Base-by-base conservation (phyloP, 1,140 invertebrate species). In the Atta cephalotes region DNA sequence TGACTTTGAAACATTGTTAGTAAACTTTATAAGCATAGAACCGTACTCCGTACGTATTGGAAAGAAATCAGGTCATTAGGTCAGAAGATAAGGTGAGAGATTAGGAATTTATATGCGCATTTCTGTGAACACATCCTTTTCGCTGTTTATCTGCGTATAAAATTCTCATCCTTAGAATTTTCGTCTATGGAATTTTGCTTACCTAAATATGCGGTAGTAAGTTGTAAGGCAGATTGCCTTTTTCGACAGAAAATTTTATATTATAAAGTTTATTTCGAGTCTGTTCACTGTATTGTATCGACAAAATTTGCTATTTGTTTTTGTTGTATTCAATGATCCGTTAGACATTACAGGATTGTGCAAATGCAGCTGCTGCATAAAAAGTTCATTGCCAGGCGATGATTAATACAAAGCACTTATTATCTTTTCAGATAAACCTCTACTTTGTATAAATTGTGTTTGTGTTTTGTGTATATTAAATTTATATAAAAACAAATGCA, bases 71-170 rank as follows among this genome's bases (percentile, higher is more conserved):
- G 16, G 31, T 77, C 21, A 45, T 25, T 25, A 2, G 28, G 28
- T 77, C 53, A 21, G 14, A 62, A 77, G 35, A 62, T 77, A 77
- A 62, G 2, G 35, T 39, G 2, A 62, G 56, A 77, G 56, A 39
- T 77, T 77, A 56, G 53, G 39, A 60, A 39, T 39, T 39, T 25
- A 45, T 5, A 12, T 9, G 14, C 28, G 5, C 21, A 9, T 77
- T 25, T n/a, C 74, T 60, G 25, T 12, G n/a, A 9, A 77, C 1
- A 12, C 3, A 12, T 76, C 7, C 14, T 76, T 39, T 60, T 7
- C 7, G 14, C 1, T 2, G n/a, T 28, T 58, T 10, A 45, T 39
- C 9, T 3, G 1, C 16, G 12, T 60, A 77, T 35, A 76, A 70
- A 9, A 71, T 71, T 51, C 51, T 18, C 28, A 1, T 58, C n/a